Evolutionary conservation across 2,113 vertebrate genomes (phyloP), one percentile per base, ranked within the genome.

Genomic region (Strix aluco): DNA sequence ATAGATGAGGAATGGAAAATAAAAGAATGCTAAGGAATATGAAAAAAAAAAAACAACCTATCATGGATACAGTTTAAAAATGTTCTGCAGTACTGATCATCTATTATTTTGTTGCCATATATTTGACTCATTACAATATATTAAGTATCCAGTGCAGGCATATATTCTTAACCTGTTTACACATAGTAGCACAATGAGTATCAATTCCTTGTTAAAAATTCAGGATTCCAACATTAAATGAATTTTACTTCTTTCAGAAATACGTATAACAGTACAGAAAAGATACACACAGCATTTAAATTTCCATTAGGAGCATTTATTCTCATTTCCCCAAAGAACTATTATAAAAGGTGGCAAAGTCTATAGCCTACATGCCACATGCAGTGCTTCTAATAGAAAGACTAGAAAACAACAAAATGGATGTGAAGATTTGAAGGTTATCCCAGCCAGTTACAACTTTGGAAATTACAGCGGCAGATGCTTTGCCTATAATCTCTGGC

Each of bases 391-490:
- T 92, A 96, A 94, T 92, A 90, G 92, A 88, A 88, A 95, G 66
- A 83, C 26, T 58, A 77, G 67, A 86, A 89, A 94, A 88, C 42
- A 92, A 18, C 80, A 88, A 96, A 96, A 75, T 81, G 30, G 58
- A 61, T 95, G 47, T 10, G 42, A 65, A 44, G 65, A 88, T 92
- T 90, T 94, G 54, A 97, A 97, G 77, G 83, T 94, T 95, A 94
- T 91, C 44, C 46, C 36, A 74, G 67, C 8, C 22, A 92, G 15
- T 65, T 97, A 52, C 71, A 92, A 3, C 36, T 93, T 82, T 23
- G 23, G 66, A 92, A 93, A 96, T 92, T 83, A 87, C 40, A 91
- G 66, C 88, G 66, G 66, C 85, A 98, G 90, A 94, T 97, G 86
- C 40, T 96, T 96, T 81, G 46, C 32, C 42, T 58, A 67, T 83